phyloP scores from a whole-genome alignment of 2,797 vertebrate species.

The Sciaenops ocellatus region DNA sequence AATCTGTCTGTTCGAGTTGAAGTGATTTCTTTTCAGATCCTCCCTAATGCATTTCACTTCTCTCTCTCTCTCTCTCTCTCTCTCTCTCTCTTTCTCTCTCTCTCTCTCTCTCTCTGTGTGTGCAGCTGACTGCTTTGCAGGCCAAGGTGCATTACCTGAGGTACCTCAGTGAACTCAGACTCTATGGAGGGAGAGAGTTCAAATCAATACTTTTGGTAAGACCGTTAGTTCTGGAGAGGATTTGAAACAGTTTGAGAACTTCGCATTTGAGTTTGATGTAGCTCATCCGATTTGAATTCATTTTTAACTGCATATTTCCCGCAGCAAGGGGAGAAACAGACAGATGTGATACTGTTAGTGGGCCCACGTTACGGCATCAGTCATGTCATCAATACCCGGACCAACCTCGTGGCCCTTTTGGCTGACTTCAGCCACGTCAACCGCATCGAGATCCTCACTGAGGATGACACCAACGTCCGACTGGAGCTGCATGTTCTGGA shows the following conservation, averaged over 20 bases:
- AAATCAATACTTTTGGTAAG: conserved; percentile 95
- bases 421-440: conserved; percentile 99
- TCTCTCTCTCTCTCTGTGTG: conserved; percentile 31
- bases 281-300: neutral
- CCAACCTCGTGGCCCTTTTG: conserved; percentile 95
- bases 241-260: neutral
- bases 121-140: conserved; percentile 95
- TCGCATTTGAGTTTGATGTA: neutral
- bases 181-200: conserved; percentile 97
- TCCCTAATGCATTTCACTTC: conserved; percentile 37
- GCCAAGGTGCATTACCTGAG: conserved; percentile 99
- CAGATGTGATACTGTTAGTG: conserved; percentile 94
- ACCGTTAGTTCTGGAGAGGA: neutral
- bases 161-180: conserved; percentile 95
- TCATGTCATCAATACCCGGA: conserved; percentile 97
- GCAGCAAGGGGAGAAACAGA: conserved; percentile 95
- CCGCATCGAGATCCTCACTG: conserved; percentile 97
- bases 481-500: conserved; percentile 98
- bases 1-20: conserved; percentile 32
- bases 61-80: conserved; percentile 32
- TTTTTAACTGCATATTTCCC: neutral
- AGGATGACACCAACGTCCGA: conserved; percentile 92
- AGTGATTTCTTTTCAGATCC: conserved; percentile 39
- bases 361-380: conserved; percentile 97
- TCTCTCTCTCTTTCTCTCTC: conserved; percentile 28